Conservation (phyloP, 35 echinoderm and acorn worm species). For the Holothuria glaberrima region DNA sequence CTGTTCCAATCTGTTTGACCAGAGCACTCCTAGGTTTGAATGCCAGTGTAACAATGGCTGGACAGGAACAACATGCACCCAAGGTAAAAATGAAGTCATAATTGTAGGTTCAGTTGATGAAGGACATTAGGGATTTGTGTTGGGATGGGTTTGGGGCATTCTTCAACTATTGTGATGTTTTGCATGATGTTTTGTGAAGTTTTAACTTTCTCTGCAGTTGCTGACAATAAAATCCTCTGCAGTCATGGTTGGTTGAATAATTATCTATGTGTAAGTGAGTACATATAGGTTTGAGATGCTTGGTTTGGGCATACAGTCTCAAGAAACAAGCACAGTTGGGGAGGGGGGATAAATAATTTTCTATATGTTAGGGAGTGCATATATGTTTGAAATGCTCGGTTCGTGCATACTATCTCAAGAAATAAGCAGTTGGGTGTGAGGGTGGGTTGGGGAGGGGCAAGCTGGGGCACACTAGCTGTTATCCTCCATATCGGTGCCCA, state of each 20-base stretch:
- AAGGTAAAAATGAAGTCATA: slow-evolving; percentile 6
- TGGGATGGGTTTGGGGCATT: background rate
- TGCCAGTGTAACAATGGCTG: slow-evolving; percentile 52
- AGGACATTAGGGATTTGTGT: background rate
- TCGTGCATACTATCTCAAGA: too few relatives aligned
- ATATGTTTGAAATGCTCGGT: background rate
- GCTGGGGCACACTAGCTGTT: too few relatives aligned
- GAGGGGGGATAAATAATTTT: too few relatives aligned
- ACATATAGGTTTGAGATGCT: background rate
- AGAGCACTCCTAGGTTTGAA: background rate
- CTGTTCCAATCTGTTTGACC: slow-evolving; percentile 47
- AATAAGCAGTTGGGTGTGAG: too few relatives aligned
- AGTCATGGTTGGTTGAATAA: background rate
- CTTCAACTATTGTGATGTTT: background rate
- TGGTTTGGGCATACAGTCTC: too few relatives aligned
- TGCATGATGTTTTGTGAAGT: too few relatives aligned
- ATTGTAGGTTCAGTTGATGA: background rate
- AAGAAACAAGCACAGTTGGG: too few relatives aligned
- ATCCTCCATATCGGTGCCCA: too few relatives aligned
- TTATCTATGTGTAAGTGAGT: background rate
- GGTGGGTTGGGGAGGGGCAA: too few relatives aligned
- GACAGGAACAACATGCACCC: slow-evolving; percentile 33
- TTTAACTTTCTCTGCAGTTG: too few relatives aligned
- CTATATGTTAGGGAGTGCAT: too few relatives aligned
- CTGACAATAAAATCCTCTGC: too few relatives aligned